Evolutionary conservation across 2,888 invertebrate species (phyloP), one percentile per base, ranked within the genome.

Genomic region (Ditylenchus weischeri): DNA sequence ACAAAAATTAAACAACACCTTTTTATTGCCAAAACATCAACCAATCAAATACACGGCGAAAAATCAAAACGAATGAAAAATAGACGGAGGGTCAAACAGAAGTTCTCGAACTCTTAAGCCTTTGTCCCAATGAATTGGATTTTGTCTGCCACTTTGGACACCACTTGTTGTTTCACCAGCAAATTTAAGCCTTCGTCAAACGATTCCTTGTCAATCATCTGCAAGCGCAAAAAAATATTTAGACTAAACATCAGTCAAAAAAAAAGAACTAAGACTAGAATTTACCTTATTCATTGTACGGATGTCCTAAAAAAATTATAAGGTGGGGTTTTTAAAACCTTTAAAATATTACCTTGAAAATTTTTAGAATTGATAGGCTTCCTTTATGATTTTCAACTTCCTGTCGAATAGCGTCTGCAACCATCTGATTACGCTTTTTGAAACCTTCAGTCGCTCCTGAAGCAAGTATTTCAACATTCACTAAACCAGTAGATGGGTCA

Each of bases 401-500:
- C 36, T 64, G 51, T 47, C 70, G 64, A 36, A 73, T 69, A 43
- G 68, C 69, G 47, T 73, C 75, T 18, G 69, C 70, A 29, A 72
- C 62, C 35, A 61, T 61, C 36, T 64, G 63, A 51, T 65, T 68
- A 29, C 57, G 47, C 57, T 73, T 57, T 50, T 72, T 72, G 29
- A 62, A 62, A 49, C 62, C 64, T 13, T 70, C 71, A n/a, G 72
- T 60, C 11, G 93, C 87, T 0, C 96, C 96, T 0, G 95, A 95
- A 0, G 94, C 93, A 59, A 99, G 86, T 84, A 99, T 98, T 74
- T 90, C 90, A 49, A 98, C 90, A 85, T 99, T 96, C 77, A 98
- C 95, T 84, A 91, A 92, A 0, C 98, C 98, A 0, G 93, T 94
- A 3, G 90, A 86, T 0, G 98, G 98, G 88, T 98, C 96, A 0